Base-by-base conservation (phyloP, 2,113 vertebrate species). In the Atrichornis clamosus region DNA sequence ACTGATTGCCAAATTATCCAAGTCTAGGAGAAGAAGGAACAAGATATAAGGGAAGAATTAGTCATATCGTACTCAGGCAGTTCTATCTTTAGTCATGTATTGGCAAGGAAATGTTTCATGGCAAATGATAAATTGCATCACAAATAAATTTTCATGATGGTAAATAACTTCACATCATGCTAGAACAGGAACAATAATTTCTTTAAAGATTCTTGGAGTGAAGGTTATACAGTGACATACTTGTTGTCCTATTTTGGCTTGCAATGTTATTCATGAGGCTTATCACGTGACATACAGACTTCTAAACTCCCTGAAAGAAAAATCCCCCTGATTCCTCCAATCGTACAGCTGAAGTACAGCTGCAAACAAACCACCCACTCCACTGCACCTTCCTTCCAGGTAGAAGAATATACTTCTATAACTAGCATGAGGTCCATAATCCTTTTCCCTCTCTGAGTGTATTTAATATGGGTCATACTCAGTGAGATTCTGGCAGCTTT, bases 361-460 rank as follows among this genome's bases (percentile, higher is more conserved):
- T 30, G 42, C 30, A 70, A 33, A 80, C 12, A 84, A 89, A 63
- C 35, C 39, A 74, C 23, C 4, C 27, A 39, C 5, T 17, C 15
- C 21, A 72, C 11, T 35, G 24, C 30, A 67, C 23, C 32, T 75
- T 49, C 44, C 49, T 46, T 63, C 19, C 49, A 80, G 30, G 6
- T 59, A 68, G 22, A 75, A 42, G 3, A 88, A 86, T 16, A 8
- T 17, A 49, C 49, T 76, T 56, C 24, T 58, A 3, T 22, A 69
- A 41, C 14, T 27, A 58, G 12, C 0, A 0, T 41, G 59, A 84
- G 13, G 42, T 22, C 22, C 17, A 12, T 6, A 10, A 50, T 23
- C 26, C 3, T 89, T 74, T 56, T 41, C 21, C 11, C 6, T 56
- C 21, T 47, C 37, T 26, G 44, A 8, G 6, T 73, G 16, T 23